Base-by-base conservation (phyloP, 2,113 vertebrate genomes). In the Hymenochirus boettgeri region DNA sequence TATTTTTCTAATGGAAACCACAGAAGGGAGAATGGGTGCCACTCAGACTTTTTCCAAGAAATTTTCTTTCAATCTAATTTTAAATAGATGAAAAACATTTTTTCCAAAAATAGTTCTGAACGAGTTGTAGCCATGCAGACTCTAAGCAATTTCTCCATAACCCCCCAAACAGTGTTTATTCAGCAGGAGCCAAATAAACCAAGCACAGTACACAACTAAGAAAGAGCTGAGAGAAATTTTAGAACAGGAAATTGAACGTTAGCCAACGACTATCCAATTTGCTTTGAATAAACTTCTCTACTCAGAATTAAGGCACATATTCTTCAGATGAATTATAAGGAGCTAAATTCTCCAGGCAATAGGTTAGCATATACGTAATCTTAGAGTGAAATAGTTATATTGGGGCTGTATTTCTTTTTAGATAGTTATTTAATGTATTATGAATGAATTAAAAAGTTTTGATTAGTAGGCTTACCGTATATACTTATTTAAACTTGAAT, bases 51-150 rank as follows among this genome's bases (percentile, higher is more conserved):
- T 52, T 58, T 37, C 29, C 46, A 70, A 77, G 56, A 22, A 56
- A 25, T 71, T 65, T 64, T 69, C 76, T 50, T 50, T 64, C 24
- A 61, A 31, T 17, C 8, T 65, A 11, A 24, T 63, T 67, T 51
- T 61, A 35, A 70, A 77, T 76, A 37, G 15, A 57, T 57, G 23
- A 22, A 42, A 72, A 73, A 66, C 10, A 64, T 48, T 55, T 1
- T 15, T 11, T 65, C 42, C 55, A 70, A 60, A 72, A 70, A 55
- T 29, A 13, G 1, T 23, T 53, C 46, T 31, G 59, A 50, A 42
- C 35, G 10, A 29, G 54, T 76, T 22, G 51, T 22, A 15, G 72
- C 70, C 39, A 1, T 26, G 63, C 66, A 22, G 54, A 12, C 53
- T 76, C 51, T 65, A 46, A 69, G 62, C 54, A 69, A 13, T 60